Evolutionary conservation across 2,797 vertebrate genomes (phyloP).

Genomic region (Telmatherina bonti): DNA sequence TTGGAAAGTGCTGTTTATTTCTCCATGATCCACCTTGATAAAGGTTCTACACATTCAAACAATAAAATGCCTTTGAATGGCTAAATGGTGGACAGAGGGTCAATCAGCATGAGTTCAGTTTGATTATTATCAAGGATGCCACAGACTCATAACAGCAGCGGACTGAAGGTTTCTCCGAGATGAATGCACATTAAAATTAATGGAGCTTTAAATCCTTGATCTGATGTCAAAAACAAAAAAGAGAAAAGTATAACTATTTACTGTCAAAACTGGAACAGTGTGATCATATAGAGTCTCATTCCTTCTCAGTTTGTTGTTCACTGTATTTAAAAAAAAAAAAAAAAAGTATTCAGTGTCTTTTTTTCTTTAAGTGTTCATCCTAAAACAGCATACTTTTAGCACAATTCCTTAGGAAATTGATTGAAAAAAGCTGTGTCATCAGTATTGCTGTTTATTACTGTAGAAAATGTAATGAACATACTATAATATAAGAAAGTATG

Average conservation of each 20-base stretch:
- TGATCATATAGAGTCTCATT: not conserved
- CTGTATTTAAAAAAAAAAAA: too few species aligned
- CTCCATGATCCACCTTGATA: conserved; percentile 9
- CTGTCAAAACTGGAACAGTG: not conserved
- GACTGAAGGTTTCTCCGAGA: conserved; percentile 12
- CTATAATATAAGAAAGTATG: too few species aligned
- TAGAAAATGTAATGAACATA: too few species aligned
- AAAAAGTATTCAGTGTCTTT: too few species aligned
- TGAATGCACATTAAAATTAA: conserved; percentile 14
- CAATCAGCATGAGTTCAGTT: conserved; percentile 23
- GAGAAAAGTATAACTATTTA: not conserved
- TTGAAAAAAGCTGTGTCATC: too few species aligned
- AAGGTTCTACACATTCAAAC: not conserved
- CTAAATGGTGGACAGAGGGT: conserved; percentile 11
- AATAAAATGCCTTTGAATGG: conserved; percentile 1
- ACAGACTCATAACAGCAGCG: conserved; percentile 20
- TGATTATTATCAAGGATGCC: conserved; percentile 36
- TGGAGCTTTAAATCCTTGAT: conserved; percentile 10
- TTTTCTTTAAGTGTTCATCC: not conserved
- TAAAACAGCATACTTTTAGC: not conserved
- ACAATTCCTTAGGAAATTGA: not conserved
- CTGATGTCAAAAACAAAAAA: conserved; percentile 4
- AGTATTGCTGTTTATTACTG: too few species aligned
- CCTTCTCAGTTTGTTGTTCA: too few species aligned
- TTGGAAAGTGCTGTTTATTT: not conserved